Base-by-base conservation (phyloP, 1,140 invertebrate genomes). In the Drosophila chauvacae region DNA sequence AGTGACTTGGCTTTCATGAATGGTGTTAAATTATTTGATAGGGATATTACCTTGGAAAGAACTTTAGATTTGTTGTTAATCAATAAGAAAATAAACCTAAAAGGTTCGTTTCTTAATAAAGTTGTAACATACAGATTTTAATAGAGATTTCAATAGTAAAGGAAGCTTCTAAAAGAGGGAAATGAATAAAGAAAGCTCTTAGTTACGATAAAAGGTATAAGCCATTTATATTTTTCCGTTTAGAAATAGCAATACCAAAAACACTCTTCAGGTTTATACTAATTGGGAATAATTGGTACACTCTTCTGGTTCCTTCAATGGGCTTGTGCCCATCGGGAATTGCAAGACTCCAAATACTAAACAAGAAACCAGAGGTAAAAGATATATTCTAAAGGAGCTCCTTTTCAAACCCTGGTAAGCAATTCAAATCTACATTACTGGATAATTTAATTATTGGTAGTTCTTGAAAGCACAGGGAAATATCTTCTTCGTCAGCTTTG, bases 11-110 rank as follows among this genome's bases (percentile, higher is more conserved):
- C 44, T 16, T 26, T 61, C 39, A 42, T 26, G 18, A 61, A 18
- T 26, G 62, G 28, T 42, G 39, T 61, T 26, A 26, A 62, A 60
- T 26, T 42, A 7, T 10, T 37, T 23, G 7, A 60, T 16, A 20
- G 18, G n/a, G 6, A 41, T 30, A 41, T 33, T 33, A 50, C 4
- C 5, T 28, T n/a, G 4, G 2, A 33, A 30, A 5, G 13, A 16
- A 5, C 14, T 23, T 55, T 37, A n/a, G 14, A 55, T 56, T 55
- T 37, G 13, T 37, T 23, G 18, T 20, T 20, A 35, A 33, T 35
- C 28, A 18, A 51, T 7, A 55, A 14, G 7, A 23, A 16, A 18
- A 14, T 33, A n/a, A 1, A 7, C 13, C 10, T 23, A 0, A 23
- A 16, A 3, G 33, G 7, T 23, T 35, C 7, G 2, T 5, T 16